Percentiles rank a stretch among this genome's conserved stretches.
phyloP scores from a whole-genome alignment of 2,888 invertebrate genomes.

The Pecten maximus region DNA sequence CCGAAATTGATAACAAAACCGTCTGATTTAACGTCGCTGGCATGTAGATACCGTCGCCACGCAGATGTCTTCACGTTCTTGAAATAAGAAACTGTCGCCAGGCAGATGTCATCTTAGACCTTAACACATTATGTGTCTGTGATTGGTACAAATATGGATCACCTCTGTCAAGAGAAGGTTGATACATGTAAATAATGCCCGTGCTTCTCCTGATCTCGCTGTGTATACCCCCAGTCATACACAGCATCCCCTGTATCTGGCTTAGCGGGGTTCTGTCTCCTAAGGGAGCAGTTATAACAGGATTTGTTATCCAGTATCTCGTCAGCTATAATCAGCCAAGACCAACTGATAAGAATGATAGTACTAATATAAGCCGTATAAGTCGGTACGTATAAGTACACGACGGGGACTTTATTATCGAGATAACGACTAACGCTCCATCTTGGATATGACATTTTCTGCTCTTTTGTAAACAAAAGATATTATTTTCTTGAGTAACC shows the following conservation, averaged over 20 bases:
- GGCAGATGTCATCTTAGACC: not conserved
- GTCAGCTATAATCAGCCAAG: not conserved
- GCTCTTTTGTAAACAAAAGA: slow-evolving; percentile 1
- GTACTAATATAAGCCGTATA: not conserved
- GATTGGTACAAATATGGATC: not conserved
- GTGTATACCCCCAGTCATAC: not conserved
- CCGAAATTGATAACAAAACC: too few relatives aligned
- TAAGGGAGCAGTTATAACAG: not conserved
- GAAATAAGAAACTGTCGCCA: not conserved
- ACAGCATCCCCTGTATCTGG: not conserved
- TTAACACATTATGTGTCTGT: not conserved
- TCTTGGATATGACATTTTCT: not conserved
- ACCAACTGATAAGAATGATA: not conserved
- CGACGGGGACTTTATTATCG: not conserved
- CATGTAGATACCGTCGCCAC: not conserved
- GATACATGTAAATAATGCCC: not conserved
- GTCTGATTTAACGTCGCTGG: too few relatives aligned
- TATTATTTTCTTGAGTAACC: not conserved
- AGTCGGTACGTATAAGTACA: not conserved
- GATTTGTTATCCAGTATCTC: not conserved
- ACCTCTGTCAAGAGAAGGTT: not conserved
- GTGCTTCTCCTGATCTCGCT: not conserved
- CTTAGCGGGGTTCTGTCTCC: not conserved
- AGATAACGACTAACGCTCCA: not conserved
- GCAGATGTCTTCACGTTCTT: not conserved